Evolutionary conservation across 2,797 vertebrate species (phyloP).

Genomic region (Merluccius polli): DNA sequence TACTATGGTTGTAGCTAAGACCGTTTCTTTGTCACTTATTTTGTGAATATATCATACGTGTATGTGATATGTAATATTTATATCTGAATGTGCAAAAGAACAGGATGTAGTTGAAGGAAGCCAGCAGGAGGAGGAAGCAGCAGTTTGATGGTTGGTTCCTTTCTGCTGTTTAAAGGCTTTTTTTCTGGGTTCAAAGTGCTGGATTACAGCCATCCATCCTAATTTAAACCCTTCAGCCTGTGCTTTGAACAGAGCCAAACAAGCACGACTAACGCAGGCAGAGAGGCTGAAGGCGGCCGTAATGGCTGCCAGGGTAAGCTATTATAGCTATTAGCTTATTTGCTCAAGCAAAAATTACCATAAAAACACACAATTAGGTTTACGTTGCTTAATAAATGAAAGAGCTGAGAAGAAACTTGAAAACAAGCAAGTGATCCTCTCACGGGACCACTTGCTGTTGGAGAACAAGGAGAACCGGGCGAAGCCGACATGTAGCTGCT

Average conservation of each 20-base stretch:
- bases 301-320: too few relatives aligned
- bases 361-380: constrained; percentile 38
- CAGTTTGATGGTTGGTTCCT: not conserved
- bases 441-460: constrained; percentile 3
- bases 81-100: not conserved
- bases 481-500: too few relatives aligned
- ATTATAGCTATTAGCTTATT: constrained; percentile 22
- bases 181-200: not conserved
- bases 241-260: constrained; percentile 27
- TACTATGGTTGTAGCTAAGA: too few relatives aligned
- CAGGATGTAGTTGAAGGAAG: not conserved
- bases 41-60: not conserved
- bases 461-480: too few relatives aligned
- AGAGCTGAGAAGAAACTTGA: not conserved
- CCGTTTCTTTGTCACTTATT: not conserved
- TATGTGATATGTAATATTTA: not conserved
- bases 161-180: not conserved
- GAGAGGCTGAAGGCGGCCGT: not conserved
- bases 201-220: constrained; percentile 31
- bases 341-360: constrained; percentile 42
- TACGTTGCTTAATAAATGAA: not conserved
- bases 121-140: too few relatives aligned
- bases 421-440: too few relatives aligned
- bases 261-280: not conserved
- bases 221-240: constrained; percentile 42